These are phyloP conservation scores for Tragelaphus imberbis DNA, from an alignment of 2,113 vertebrate genomes.

Conservation along the genomic window DNA sequence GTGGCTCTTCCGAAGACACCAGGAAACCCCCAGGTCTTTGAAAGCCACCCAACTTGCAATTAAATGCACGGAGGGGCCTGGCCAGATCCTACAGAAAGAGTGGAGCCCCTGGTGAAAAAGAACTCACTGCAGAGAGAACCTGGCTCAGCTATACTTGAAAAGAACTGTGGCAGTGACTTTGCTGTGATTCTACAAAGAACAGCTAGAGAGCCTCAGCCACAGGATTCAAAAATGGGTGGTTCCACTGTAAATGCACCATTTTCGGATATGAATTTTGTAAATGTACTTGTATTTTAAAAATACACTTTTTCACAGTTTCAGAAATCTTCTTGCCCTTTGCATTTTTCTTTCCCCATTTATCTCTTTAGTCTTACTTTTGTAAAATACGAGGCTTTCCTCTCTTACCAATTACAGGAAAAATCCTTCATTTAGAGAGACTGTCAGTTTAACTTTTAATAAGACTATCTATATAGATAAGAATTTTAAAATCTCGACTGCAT, in stretches of 20 bases:
- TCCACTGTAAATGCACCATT: background rate
- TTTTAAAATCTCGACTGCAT: background rate
- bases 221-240: background rate
- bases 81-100: background rate
- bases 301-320: background rate
- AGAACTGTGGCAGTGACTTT: background rate
- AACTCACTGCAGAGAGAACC: background rate
- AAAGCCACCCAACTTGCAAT: background rate
- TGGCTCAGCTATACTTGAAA: background rate
- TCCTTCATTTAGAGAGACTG: background rate
- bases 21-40: background rate
- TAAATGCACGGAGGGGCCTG: background rate
- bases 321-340: background rate
- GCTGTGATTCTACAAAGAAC: accelerated
- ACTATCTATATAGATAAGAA: background rate
- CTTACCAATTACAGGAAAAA: background rate
- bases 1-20: background rate
- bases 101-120: background rate
- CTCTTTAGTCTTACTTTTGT: background rate
- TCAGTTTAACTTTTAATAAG: background rate
- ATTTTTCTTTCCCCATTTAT: background rate
- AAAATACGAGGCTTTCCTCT: background rate
- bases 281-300: background rate
- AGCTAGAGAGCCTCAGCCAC: background rate
- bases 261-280: background rate